Evolutionary conservation across 2,113 vertebrate genomes (phyloP), one percentile per base, ranked within the genome.

Genomic region (Austrofundulus limnaeus): DNA sequence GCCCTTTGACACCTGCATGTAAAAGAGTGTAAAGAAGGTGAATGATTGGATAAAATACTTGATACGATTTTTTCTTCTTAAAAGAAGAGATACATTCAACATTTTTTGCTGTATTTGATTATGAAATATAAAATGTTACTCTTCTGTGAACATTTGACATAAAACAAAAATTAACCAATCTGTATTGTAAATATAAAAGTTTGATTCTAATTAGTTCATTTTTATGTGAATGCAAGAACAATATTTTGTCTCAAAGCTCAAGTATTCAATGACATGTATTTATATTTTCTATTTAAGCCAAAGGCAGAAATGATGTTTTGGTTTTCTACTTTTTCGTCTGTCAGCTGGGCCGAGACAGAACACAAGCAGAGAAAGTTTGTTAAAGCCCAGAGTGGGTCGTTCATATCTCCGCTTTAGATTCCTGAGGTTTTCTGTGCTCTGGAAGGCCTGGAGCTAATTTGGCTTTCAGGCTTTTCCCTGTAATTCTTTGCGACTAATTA

Each of bases 381-480:
- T 78, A 75, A 84, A 75, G 63, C 75, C 77, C 56, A 67, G 43
- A 80, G 62, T 84, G 63, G 61, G 78, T 87, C 72, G 58, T 75
- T 74, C 45, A 51, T 79, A 86, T 81, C 60, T 52, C 81, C 8
- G 2, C 80, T 64, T 83, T 66, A 85, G 77, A 90, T 92, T 92
- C 87, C 78, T 91, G 90, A 90, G 90, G 86, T 89, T 91, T 90
- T 20, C 64, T 78, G 68, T 11, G 17, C 52, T 61, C 58, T 80
- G 75, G 43, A 80, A 88, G 75, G 85, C 87, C 89, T 92, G 86
- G 70, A 88, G 84, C 83, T 88, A 82, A 90, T 93, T 90, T 91
- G 74, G 68, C 63, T 86, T 86, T 87, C 78, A 82, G 74, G 76
- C 78, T 82, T 85, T 80, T 77, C 84, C 87, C 79, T 88, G 61